Conservation (phyloP, 2,113 vertebrate genomes). For the Anoplopoma fimbria region DNA sequence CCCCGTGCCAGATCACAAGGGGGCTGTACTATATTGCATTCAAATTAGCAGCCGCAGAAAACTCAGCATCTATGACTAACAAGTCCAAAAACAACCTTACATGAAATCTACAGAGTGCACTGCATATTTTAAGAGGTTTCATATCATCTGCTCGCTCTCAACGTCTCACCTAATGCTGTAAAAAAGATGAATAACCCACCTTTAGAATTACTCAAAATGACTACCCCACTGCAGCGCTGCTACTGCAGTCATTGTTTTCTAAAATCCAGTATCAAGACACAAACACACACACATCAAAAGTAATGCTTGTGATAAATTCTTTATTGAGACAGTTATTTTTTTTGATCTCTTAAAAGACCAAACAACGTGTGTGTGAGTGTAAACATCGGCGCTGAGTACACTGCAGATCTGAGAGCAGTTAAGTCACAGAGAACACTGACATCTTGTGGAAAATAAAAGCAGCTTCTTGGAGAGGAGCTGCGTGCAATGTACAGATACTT, state of each 20-base stretch:
- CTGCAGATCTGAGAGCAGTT: slow-evolving; percentile 33
- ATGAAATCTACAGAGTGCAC: slow-evolving; percentile 6
- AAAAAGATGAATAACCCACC: slow-evolving; percentile 26
- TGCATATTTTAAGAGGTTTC: slow-evolving; percentile 30
- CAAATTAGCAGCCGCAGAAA: slow-evolving; percentile 63
- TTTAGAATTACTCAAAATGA: neutral
- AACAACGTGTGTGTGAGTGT: slow-evolving; percentile 8
- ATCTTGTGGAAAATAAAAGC: slow-evolving; percentile 71
- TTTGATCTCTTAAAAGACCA: neutral
- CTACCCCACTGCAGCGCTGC: neutral
- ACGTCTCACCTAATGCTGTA: slow-evolving; percentile 14
- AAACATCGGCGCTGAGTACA: neutral
- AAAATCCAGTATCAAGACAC: slow-evolving; percentile 2
- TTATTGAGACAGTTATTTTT: slow-evolving; percentile 50
- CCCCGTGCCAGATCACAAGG: slow-evolving; percentile 58
- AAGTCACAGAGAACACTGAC: slow-evolving; percentile 57
- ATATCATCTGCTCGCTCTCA: slow-evolving; percentile 1
- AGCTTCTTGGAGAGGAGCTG: neutral
- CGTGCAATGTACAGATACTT: neutral
- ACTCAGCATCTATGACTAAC: slow-evolving; percentile 41
- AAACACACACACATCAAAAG: slow-evolving; percentile 9
- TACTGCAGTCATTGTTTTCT: neutral
- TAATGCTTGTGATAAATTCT: slow-evolving; percentile 29
- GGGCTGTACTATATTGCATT: slow-evolving; percentile 65
- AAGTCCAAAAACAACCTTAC: slow-evolving; percentile 49